Evolutionary conservation across 2,797 vertebrate genomes (phyloP), one percentile per base, ranked within the genome.

Genomic region (Trichosurus vulpecula): DNA sequence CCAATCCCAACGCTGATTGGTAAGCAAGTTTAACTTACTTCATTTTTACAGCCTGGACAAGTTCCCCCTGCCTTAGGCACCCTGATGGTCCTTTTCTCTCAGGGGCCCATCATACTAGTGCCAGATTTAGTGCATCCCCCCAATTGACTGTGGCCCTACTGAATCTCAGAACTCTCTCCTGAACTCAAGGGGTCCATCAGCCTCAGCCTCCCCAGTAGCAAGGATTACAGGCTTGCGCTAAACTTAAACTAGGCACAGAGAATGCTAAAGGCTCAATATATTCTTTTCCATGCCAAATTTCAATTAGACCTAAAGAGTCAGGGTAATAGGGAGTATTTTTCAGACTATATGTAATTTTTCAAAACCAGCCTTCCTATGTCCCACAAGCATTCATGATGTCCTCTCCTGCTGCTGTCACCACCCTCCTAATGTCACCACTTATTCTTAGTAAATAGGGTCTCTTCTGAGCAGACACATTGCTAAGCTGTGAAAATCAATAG

Each of bases 401-500:
- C 52, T 31, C 52, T 58, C 51, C 19, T 93, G 81, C 19, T 54
- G 27, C 61, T 31, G 47, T 81, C 19, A 27, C 6, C 13, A 14
- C 9, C 11, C 89, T 66, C 8, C 47, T 51, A 87, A 31, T 3
- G 2, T 41, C 55, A 56, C 47, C 30, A 0, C 41, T 56, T 30
- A 8, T 53, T 93, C 51, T 56, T 57, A 92, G 61, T 57, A 91
- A 93, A 92, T 0, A 25, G 35, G 53, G 52, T 27, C 53, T 92
- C 90, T 66, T 90, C 5, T 61, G 93, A 93, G 56, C 90, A 94
- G 95, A 90, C 91, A 91, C 52, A 94, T 3, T 31, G 30, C 55
- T 47, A 91, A 93, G 51, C 61, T 94, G 66, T 87, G 92, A 95
- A 95, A 96, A 94, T 87, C 31, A 0, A 95, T 27, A 9, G 30